A percentile compares a stretch with the other conserved stretches of the same genome.
Conservation (phyloP, 1,140 invertebrate species). For the Lasaia peninsularis region DNA sequence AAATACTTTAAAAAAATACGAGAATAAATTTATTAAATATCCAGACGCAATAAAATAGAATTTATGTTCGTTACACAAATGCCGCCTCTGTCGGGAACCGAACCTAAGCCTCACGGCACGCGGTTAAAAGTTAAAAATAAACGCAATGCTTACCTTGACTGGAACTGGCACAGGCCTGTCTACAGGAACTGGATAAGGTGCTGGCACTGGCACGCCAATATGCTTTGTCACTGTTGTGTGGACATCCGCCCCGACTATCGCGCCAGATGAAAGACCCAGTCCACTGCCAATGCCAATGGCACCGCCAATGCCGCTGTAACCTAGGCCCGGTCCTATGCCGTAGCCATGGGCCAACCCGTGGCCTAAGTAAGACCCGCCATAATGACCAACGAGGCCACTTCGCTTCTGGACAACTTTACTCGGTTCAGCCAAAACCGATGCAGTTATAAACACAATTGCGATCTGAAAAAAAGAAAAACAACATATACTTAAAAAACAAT, state of each 20-base stretch:
- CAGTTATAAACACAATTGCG: conserved; percentile 46
- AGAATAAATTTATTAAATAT: too few relatives aligned
- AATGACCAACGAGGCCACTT: conserved; percentile 61
- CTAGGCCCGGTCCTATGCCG: conserved; percentile 4
- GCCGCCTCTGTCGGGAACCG: too few relatives aligned
- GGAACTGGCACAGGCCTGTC: conserved; percentile 62
- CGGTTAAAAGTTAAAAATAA: not conserved
- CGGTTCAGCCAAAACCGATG: conserved; percentile 59
- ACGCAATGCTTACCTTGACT: conserved; percentile 44
- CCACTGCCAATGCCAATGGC: conserved; percentile 24
- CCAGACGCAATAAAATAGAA: too few relatives aligned
- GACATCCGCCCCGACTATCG: conserved; percentile 62
- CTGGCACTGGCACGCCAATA: conserved; percentile 65
- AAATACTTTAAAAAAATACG: too few relatives aligned
- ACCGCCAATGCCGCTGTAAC: conserved; percentile 13
- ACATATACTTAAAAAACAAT: too few relatives aligned
- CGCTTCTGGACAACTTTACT: conserved; percentile 66
- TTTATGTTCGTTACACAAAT: too few relatives aligned
- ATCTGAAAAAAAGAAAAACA: too few relatives aligned
- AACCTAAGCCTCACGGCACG: too few relatives aligned
- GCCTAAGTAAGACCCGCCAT: conserved; percentile 36
- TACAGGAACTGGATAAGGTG: conserved; percentile 66
- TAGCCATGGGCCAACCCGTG: conserved; percentile 31
- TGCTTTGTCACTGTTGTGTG: conserved; percentile 73
- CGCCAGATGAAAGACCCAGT: conserved; percentile 24